Percentiles rank a stretch among this genome's conserved stretches.
phyloP scores from a whole-genome alignment of 2,113 vertebrate genomes.

The Anhinga anhinga region DNA sequence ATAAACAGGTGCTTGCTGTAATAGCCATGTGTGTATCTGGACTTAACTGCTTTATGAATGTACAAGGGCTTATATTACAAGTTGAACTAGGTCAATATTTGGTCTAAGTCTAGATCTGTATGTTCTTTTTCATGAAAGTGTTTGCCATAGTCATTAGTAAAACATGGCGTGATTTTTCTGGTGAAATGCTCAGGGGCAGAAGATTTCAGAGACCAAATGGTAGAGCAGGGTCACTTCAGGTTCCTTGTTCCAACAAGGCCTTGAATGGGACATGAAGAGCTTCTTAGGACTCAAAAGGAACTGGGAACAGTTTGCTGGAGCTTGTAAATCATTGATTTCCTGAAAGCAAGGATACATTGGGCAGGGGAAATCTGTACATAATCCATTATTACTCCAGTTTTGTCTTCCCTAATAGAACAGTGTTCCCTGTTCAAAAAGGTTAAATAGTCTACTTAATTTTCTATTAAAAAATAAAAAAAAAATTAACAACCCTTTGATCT shows the following conservation, averaged over 20 bases:
- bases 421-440: background rate
- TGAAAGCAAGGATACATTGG: background rate
- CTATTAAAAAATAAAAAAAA: background rate
- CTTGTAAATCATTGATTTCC: background rate
- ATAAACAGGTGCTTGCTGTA: background rate
- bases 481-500: background rate
- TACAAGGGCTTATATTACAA: background rate
- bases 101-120: background rate
- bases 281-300: background rate
- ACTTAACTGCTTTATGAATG: background rate
- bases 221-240: background rate
- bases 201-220: background rate
- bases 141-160: background rate
- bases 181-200: background rate
- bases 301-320: background rate
- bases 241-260: background rate
- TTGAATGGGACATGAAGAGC: background rate
- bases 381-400: background rate
- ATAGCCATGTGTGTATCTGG: background rate
- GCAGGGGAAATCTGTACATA: background rate
- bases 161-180: background rate
- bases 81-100: background rate
- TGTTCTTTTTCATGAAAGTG: background rate
- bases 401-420: background rate
- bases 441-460: background rate